Percentiles rank a stretch among this genome's conserved stretches.
Conservation (phyloP, 1,140 invertebrate species). For the Panulirus ornatus region DNA sequence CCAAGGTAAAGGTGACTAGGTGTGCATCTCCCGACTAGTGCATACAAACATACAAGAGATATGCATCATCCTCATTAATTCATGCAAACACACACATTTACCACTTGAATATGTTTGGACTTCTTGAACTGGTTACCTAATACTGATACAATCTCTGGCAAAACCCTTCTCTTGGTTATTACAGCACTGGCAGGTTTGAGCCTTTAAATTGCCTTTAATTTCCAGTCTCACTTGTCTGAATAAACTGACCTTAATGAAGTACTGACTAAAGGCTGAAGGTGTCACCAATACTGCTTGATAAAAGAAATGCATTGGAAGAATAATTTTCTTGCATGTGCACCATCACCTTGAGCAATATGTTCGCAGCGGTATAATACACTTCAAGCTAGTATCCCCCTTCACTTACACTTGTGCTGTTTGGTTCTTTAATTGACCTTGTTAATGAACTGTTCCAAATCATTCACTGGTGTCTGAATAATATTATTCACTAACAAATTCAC, state of each 20-base stretch:
- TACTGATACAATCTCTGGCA: slow-evolving; percentile 47
- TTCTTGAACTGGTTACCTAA: slow-evolving; percentile 37
- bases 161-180: background rate
- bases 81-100: slow-evolving; percentile 26
- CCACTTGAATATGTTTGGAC: background rate
- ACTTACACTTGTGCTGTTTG: background rate
- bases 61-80: slow-evolving; percentile 1
- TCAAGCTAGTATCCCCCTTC: slow-evolving; percentile 18
- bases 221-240: slow-evolving; percentile 15
- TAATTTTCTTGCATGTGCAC: slow-evolving; percentile 60
- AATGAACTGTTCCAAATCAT: background rate
- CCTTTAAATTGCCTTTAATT: slow-evolving; percentile 16
- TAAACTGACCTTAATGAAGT: slow-evolving; percentile 26
- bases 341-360: slow-evolving; percentile 68
- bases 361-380: slow-evolving; percentile 15
- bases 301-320: slow-evolving; percentile 67
- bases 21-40: slow-evolving; percentile 10
- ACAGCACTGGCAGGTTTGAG: slow-evolving; percentile 14
- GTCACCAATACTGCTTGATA: slow-evolving; percentile 59
- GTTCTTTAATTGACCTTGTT: background rate
- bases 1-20: slow-evolving; percentile 22
- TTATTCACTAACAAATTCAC: slow-evolving; percentile 10
- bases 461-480: slow-evolving; percentile 1
- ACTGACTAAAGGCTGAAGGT: slow-evolving; percentile 31
- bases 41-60: slow-evolving; percentile 2